phyloP scores from a whole-genome alignment of 2,113 vertebrate species.

The Atractosteus spatula region DNA sequence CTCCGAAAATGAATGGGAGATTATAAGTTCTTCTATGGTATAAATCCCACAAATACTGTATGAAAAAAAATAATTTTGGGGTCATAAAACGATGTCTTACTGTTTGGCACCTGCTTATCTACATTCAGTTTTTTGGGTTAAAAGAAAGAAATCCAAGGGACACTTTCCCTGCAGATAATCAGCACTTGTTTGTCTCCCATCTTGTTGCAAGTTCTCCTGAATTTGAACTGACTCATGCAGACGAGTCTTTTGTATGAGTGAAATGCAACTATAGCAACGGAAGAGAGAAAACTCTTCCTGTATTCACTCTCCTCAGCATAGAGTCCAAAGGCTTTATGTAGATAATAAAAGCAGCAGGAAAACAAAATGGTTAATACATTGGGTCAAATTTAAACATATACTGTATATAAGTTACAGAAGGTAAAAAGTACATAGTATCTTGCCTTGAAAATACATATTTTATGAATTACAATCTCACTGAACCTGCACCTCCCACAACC shows the following conservation, averaged over 20 bases:
- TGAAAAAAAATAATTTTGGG: no score
- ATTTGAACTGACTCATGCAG: slow-evolving; percentile 2
- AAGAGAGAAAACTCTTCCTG: neutral
- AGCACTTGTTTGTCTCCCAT: slow-evolving; percentile 33
- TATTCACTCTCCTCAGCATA: neutral
- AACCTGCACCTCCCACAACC: no score
- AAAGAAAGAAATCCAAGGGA: slow-evolving; percentile 37
- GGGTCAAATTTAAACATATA: neutral
- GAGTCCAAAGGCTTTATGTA: slow-evolving; percentile 33
- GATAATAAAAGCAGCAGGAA: slow-evolving; percentile 10
- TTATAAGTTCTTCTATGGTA: no score
- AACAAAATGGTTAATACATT: slow-evolving; percentile 12
- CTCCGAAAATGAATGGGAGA: no score
- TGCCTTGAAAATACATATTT: neutral
- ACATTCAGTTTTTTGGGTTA: slow-evolving; percentile 13
- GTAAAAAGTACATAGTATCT: neutral
- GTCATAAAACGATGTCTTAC: no score
- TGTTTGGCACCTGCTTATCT: no score
- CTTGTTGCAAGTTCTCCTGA: slow-evolving; percentile 4
- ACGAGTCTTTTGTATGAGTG: neutral
- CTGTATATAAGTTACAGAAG: neutral
- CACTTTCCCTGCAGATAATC: slow-evolving; percentile 61
- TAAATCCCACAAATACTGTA: no score
- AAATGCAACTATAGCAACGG: slow-evolving; percentile 31
- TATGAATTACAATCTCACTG: no score